Conservation (phyloP, 2,797 vertebrate species). For the Periophthalmus magnuspinnatus region DNA sequence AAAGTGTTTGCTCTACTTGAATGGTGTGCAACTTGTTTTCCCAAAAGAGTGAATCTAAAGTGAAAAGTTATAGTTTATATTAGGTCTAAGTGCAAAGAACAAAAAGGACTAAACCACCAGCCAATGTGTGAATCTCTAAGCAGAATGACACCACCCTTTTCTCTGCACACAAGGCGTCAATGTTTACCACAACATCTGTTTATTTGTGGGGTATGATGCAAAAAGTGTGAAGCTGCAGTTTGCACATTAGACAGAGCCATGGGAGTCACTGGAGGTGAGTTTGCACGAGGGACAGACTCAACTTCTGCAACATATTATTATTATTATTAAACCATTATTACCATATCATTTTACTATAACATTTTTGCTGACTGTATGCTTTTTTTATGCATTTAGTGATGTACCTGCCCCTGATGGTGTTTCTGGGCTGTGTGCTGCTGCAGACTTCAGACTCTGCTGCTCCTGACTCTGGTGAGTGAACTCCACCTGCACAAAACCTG, state of each 20-base stretch:
- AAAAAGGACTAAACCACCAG: too few species aligned
- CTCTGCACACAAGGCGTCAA: background rate
- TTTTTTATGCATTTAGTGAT: conserved; percentile 23
- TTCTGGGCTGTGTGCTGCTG: conserved; percentile 41
- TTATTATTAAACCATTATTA: background rate
- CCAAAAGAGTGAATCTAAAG: background rate
- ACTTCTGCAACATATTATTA: too few species aligned
- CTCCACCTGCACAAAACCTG: background rate
- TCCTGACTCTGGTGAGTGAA: conserved; percentile 41
- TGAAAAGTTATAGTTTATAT: background rate
- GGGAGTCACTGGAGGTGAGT: background rate
- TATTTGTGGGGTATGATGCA: background rate
- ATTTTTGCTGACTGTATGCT: background rate
- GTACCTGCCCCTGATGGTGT: conserved; percentile 10
- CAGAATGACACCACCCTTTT: background rate
- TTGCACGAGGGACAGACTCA: conserved; percentile 1
- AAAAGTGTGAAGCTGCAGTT: background rate
- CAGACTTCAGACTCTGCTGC: conserved; percentile 21
- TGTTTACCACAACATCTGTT: background rate
- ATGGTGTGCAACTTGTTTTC: background rate
- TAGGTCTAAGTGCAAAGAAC: too few species aligned
- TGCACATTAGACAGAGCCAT: background rate
- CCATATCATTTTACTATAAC: background rate
- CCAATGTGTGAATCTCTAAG: background rate
- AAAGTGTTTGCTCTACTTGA: background rate